Evolutionary conservation across 2,888 invertebrate species (phyloP).

Genomic region (Spialia ferax): DNA sequence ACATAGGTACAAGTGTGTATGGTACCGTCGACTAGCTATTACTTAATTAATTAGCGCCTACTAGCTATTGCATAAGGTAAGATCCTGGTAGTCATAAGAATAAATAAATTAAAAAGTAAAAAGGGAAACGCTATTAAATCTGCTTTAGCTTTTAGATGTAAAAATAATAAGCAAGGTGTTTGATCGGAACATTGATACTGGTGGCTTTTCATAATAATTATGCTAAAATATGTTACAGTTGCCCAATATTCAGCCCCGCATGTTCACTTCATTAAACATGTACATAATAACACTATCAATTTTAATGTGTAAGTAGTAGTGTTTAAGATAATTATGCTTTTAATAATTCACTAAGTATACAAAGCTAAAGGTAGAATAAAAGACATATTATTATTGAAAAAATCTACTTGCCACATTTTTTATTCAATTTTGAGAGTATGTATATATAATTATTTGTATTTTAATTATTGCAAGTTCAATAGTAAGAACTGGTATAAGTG

Average conservation of each 20-base stretch:
- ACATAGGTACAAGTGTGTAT: too few species aligned
- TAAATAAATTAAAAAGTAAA: neutral
- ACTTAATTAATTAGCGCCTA: too few species aligned
- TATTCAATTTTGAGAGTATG: neutral
- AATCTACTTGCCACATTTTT: conserved; percentile 23
- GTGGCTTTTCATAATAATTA: neutral
- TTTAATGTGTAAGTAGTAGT: conserved; percentile 4
- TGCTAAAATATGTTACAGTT: neutral
- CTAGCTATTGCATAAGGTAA: too few species aligned
- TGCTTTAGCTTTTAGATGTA: too few species aligned
- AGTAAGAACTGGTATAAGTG: too few species aligned
- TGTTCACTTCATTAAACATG: conserved; percentile 51
- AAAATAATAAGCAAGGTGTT: neutral
- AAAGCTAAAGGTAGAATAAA: neutral
- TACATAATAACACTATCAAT: conserved; percentile 21
- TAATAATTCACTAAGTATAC: too few species aligned
- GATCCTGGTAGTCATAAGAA: too few species aligned
- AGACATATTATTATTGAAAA: neutral
- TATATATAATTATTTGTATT: too few species aligned
- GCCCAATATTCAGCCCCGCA: conserved; percentile 46
- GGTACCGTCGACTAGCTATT: too few species aligned
- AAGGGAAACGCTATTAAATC: too few species aligned
- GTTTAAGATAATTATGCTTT: neutral
- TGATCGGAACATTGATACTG: neutral
- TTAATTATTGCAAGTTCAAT: too few species aligned